Evolutionary conservation across 2,797 vertebrate genomes (phyloP).

Genomic region (Cottoperca gobio): DNA sequence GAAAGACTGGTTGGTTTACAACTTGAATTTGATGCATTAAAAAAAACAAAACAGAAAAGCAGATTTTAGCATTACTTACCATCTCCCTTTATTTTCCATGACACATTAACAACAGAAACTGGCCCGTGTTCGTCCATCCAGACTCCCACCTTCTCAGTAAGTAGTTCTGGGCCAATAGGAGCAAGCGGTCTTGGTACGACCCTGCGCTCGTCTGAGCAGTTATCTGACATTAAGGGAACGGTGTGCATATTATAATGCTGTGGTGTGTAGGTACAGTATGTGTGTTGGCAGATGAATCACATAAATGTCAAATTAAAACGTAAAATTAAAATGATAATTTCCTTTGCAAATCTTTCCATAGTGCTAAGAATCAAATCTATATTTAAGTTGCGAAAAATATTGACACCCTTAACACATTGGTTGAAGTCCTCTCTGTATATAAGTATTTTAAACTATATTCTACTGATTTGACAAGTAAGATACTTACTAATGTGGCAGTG

Average conservation of each 20-base stretch:
- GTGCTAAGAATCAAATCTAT: neutral
- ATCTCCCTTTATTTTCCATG: slow-evolving; percentile 59
- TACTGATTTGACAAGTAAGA: neutral
- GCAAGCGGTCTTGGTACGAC: neutral
- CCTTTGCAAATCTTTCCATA: neutral
- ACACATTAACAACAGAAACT: slow-evolving; percentile 63
- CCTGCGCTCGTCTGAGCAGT: slow-evolving; percentile 63
- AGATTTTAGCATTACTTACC: slow-evolving; percentile 45
- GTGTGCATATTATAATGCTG: neutral
- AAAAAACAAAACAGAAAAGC: neutral
- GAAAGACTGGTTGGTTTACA: neutral
- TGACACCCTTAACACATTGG: neutral
- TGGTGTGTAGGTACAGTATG: neutral
- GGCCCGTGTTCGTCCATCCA: slow-evolving; percentile 33
- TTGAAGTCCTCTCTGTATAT: neutral
- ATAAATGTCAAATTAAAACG: neutral
- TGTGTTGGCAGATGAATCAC: neutral
- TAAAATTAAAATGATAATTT: neutral
- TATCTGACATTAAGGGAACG: slow-evolving; percentile 46
- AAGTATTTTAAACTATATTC: neutral
- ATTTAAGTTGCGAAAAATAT: neutral
- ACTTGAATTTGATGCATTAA: neutral
- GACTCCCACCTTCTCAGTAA: slow-evolving; percentile 7
- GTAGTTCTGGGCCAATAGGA: slow-evolving; percentile 49
- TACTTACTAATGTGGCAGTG: slow-evolving; percentile 71